Base-by-base conservation (phyloP, 37 sponge, comb jelly and placozoan species). In the Beroe forskalii region DNA sequence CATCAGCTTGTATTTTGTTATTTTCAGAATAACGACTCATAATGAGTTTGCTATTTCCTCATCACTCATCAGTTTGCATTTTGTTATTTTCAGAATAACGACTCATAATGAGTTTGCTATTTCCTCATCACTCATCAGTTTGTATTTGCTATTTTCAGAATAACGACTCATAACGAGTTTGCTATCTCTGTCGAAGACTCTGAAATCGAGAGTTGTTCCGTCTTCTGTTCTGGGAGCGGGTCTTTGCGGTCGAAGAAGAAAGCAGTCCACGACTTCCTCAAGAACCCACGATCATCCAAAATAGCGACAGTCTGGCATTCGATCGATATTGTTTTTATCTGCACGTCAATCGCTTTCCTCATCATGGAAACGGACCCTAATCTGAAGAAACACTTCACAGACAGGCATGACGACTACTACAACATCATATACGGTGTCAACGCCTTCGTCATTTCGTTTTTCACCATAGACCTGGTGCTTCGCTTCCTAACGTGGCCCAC, bases 291-390 rank as follows among this genome's bases (percentile, higher is more conserved):
- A 44, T 41, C 86, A 35, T 80, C 86, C n/a, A 80, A 80, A 42
- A 23, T 80, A 6, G 86, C 86, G 12, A 80, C 86, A 80, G 86
- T 80, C 30, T 80, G 86, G 86, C 86, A 80, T 80, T 80, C 55
- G 24, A 23, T 80, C 38, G 86, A 80, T 48, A 44, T 80, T 19
- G 28, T 80, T 23, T 44, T 80, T 24, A 80, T 80, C 86, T 80
- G 86, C 35, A 38, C 35, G 8, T 80, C 86, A 41, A 80, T 80
- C 12, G 44, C 86, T 1, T 80, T 80, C 35, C 86, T 80, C 12
- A 80, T 80, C 43, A 80, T 80, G 86, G 86, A 80, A 43, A 80
- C 86, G 17, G 86, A 80, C 27, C 86, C 86, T 28, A 42, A 42
- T n/a, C 86, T 80, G 8, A 43, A 44, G 30, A 80, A 42, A n/a